Percentiles rank a stretch among this genome's conserved stretches.
Evolutionary conservation across 2,888 invertebrate genomes (phyloP).

Genomic region (Melanostoma mellinum): DNA sequence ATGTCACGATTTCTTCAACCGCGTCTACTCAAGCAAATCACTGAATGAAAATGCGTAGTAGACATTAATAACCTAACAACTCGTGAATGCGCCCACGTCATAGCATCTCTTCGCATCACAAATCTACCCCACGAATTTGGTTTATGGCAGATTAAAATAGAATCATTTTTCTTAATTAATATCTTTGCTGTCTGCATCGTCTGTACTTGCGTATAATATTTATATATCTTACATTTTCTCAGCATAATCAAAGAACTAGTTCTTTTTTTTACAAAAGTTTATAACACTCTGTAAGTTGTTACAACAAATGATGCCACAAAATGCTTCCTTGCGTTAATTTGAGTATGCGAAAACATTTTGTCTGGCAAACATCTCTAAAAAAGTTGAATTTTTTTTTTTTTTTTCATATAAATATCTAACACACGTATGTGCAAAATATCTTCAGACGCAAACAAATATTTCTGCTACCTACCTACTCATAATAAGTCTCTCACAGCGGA

Average conservation of each 20-base stretch:
- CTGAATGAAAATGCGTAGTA: slow-evolving; percentile 61
- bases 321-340: too few species aligned
- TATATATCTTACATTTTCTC: not conserved
- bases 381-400: too few species aligned
- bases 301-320: too few species aligned
- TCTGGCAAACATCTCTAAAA: too few species aligned
- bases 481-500: not conserved
- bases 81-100: slow-evolving; percentile 38
- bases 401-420: too few species aligned
- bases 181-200: not conserved
- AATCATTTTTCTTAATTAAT: slow-evolving; percentile 6
- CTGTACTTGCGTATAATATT: slow-evolving; percentile 16
- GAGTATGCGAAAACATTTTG: too few species aligned
- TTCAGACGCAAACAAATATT: not conserved
- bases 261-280: not conserved
- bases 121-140: slow-evolving; percentile 16
- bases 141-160: slow-evolving; percentile 23
- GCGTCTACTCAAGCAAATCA: slow-evolving; percentile 8
- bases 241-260: too few species aligned
- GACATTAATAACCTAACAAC: slow-evolving; percentile 10
- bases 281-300: too few species aligned
- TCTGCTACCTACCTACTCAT: not conserved
- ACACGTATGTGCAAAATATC: not conserved
- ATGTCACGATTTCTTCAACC: slow-evolving; percentile 1
- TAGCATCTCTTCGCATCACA: not conserved